phyloP scores from a whole-genome alignment of 1,140 invertebrate species.

The Geopemphigus sp. region DNA sequence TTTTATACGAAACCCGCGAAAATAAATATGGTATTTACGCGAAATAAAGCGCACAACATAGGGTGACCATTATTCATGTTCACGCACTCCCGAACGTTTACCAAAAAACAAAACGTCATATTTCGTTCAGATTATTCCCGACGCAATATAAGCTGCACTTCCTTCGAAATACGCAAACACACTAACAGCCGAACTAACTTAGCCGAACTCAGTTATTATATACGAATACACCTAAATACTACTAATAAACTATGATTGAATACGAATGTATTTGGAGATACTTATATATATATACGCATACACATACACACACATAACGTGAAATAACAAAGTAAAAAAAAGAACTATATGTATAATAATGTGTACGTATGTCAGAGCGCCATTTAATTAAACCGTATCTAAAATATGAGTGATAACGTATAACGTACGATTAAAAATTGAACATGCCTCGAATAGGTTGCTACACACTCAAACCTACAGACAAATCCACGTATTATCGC shows the following conservation, averaged over 20 bases:
- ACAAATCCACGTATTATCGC: too few relatives aligned
- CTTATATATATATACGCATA: too few relatives aligned
- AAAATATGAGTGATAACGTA: too few relatives aligned
- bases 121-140: neutral
- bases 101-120: slow-evolving; percentile 23
- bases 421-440: too few relatives aligned
- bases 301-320: too few relatives aligned
- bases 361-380: too few relatives aligned
- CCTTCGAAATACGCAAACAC: neutral
- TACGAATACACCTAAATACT: neutral
- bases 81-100: neutral
- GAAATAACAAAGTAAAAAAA: too few relatives aligned
- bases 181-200: neutral
- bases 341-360: too few relatives aligned
- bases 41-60: neutral
- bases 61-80: neutral
- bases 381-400: too few relatives aligned
- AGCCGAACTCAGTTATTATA: neutral
- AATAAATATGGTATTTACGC: slow-evolving; percentile 24
- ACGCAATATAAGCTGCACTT: neutral
- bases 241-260: neutral
- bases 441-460: too few relatives aligned
- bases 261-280: neutral
- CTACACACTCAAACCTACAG: too few relatives aligned
- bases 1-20: neutral